phyloP scores from a whole-genome alignment of 2,888 invertebrate genomes.

The Mythimna pallens region DNA sequence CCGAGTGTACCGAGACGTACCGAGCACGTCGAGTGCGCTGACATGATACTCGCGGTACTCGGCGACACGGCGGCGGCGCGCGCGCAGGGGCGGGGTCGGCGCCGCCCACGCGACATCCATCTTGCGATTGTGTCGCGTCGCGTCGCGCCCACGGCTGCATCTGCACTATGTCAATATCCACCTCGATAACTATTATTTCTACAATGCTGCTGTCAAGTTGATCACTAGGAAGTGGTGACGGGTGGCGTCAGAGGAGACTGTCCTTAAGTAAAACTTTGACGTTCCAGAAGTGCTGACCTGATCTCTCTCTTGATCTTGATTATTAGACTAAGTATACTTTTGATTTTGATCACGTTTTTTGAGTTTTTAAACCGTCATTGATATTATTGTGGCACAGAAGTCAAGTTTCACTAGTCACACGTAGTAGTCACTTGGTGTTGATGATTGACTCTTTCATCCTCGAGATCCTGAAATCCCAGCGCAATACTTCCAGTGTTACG shows the following conservation, averaged over 20 bases:
- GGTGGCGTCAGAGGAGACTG: no score
- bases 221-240: no score
- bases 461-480: no score
- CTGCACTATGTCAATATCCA: conserved; percentile 13
- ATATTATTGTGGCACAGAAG: not conserved
- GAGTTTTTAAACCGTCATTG: no score
- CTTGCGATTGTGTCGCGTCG: conserved; percentile 54
- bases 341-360: no score
- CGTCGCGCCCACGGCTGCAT: conserved; percentile 35
- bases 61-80: conserved; percentile 39
- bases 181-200: not conserved
- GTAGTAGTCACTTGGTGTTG: not conserved
- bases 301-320: no score
- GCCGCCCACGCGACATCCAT: conserved; percentile 61
- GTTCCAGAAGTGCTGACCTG: no score
- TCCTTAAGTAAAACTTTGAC: no score
- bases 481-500: no score
- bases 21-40: conserved; percentile 5
- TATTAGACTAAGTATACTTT: no score
- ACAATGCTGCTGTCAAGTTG: not conserved
- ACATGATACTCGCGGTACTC: conserved; percentile 7
- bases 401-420: no score
- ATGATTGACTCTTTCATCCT: not conserved
- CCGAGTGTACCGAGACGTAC: not conserved
- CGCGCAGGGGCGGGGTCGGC: conserved; percentile 58